Percentiles rank a stretch among this genome's conserved stretches.
Evolutionary conservation across 2,888 invertebrate genomes (phyloP).

Genomic region (Rhyacophila evoluta): DNA sequence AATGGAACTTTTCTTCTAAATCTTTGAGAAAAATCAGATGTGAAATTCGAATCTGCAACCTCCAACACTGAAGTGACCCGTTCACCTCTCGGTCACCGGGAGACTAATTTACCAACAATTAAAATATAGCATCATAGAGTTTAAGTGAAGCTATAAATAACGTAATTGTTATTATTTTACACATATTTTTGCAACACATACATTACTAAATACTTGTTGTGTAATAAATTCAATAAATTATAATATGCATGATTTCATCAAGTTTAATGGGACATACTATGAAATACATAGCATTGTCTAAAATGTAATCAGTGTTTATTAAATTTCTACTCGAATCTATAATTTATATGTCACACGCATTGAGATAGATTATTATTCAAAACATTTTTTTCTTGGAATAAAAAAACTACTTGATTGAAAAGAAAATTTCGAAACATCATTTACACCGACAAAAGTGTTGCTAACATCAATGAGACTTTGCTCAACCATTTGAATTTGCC

Average conservation of each 20-base stretch:
- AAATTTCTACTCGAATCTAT: neutral
- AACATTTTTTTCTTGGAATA: slow-evolving; percentile 1
- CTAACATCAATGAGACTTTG: neutral
- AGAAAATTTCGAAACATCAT: neutral
- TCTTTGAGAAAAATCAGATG: too few relatives aligned
- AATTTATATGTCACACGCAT: neutral
- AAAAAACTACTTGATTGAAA: neutral
- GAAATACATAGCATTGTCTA: neutral
- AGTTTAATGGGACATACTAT: neutral
- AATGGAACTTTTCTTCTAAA: too few relatives aligned
- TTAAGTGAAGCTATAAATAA: too few relatives aligned
- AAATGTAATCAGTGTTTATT: neutral
- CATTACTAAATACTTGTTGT: too few relatives aligned
- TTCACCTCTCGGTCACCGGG: too few relatives aligned
- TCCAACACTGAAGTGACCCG: too few relatives aligned
- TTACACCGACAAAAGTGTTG: neutral
- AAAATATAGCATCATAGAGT: too few relatives aligned
- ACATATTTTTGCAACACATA: too few relatives aligned
- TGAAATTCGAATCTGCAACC: too few relatives aligned
- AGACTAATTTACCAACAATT: too few relatives aligned
- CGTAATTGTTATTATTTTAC: too few relatives aligned
- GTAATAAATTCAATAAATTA: too few relatives aligned
- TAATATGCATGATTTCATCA: neutral
- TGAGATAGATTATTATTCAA: neutral
- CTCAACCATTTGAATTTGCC: neutral